Base-by-base conservation (phyloP, 2,888 invertebrate genomes). In the Apantesis nais region DNA sequence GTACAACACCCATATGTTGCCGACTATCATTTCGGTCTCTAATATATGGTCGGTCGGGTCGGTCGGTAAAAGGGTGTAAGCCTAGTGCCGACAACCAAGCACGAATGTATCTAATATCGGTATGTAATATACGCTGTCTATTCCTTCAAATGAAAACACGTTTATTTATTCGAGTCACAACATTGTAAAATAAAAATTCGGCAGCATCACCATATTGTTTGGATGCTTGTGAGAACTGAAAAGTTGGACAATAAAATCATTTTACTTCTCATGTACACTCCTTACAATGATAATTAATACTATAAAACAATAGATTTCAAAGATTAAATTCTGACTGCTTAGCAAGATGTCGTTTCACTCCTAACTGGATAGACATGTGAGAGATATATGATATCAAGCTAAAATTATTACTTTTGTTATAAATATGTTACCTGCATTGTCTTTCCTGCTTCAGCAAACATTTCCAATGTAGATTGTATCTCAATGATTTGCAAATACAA, bases 401-500 rank as follows among this genome's bases (percentile, higher is more conserved):
- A 44, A 44, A 5, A 16, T 44, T 44, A 44, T 16, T 44, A 5
- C 16, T 44, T 5, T 44, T 44, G 19, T 44, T 19, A 44, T 44
- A 4, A 44, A 1, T 1, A 2, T 44, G 19, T 75, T 86, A 97
- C 97, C 90, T 98, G 97, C 95, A 99, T 97, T 48, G 97, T 94
- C 78, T 97, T 96, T 2, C 97, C 96, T 22, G 99, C 99, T 87
- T 99, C 99, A 68, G 97, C 96, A 82, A 96, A 95, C 85, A 97
- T 97, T 22, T 96, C 96, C 70, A 97, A 92, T 66, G 96, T 91
- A 76, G 97, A 96, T 87, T 98, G 97, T 29, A 97, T 96, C 80
- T 97, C 97, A 75, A 98, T 97, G 66, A 99, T 94, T 91, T 99
- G 98, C 78, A 99, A 94, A 90, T 97, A 99, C 74, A 99, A 95